phyloP scores from a whole-genome alignment of 2,113 vertebrate species.

The Mystacornis crossleyi region DNA sequence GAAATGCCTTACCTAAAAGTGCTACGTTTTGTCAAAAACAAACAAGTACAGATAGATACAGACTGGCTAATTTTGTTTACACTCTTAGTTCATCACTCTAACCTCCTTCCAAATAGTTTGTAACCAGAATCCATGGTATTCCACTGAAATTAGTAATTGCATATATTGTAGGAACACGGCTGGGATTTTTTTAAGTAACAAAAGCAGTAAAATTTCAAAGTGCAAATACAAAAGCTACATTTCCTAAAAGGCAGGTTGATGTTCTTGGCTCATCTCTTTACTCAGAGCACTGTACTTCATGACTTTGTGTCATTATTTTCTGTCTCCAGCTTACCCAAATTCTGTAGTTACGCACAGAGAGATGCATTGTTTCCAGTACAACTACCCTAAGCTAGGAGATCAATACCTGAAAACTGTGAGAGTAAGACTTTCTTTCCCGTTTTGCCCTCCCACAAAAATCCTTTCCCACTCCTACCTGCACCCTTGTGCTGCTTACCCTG shows the following conservation, averaged over 20 bases:
- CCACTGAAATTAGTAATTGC: background rate
- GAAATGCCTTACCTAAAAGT: background rate
- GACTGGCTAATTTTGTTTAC: background rate
- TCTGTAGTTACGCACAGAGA: background rate
- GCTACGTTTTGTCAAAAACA: background rate
- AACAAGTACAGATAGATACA: background rate
- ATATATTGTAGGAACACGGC: background rate
- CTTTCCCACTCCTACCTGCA: background rate
- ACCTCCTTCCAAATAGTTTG: background rate
- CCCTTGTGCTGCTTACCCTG: constrained; percentile 16
- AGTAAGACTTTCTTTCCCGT: background rate
- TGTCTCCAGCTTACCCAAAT: background rate
- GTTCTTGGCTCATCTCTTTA: background rate
- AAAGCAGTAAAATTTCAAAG: background rate
- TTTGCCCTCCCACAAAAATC: background rate
- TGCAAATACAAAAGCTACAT: background rate
- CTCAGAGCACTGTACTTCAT: background rate
- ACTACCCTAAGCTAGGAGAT: background rate
- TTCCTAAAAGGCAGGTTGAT: background rate
- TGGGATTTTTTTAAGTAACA: background rate
- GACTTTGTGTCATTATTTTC: background rate
- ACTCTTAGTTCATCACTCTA: background rate
- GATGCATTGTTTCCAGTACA: background rate
- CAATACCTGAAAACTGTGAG: background rate
- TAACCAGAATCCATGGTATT: background rate